phyloP scores from a whole-genome alignment of 2,888 invertebrate species.

The Eupithecia subfuscata region DNA sequence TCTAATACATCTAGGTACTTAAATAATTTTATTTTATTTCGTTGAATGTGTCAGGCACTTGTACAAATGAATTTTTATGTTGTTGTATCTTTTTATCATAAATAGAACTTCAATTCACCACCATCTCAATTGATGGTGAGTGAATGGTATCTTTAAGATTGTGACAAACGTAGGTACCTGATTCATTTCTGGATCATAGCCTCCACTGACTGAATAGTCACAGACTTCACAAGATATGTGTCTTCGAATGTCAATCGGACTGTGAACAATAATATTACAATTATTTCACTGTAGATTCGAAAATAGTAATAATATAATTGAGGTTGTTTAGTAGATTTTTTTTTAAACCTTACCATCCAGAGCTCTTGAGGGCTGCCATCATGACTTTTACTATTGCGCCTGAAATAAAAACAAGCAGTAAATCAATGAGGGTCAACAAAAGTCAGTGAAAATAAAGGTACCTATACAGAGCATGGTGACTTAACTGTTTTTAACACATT shows the following conservation, averaged over 20 bases:
- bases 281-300: not conserved
- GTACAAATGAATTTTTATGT: too few relatives aligned
- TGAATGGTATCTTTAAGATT: too few relatives aligned
- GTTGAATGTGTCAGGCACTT: too few relatives aligned
- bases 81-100: too few relatives aligned
- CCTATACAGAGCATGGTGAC: conserved; percentile 40
- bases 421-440: not conserved
- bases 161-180: conserved; percentile 71
- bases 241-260: conserved; percentile 91
- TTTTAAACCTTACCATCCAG: conserved; percentile 88
- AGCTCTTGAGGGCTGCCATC: conserved; percentile 91
- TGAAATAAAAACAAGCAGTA: conserved; percentile 57
- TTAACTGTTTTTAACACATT: conserved; percentile 88
- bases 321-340: too few relatives aligned
- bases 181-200: conserved; percentile 93
- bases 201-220: conserved; percentile 92
- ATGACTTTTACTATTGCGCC: conserved; percentile 92
- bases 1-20: too few relatives aligned
- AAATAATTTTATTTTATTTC: too few relatives aligned
- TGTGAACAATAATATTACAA: conserved; percentile 54
- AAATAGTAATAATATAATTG: too few relatives aligned
- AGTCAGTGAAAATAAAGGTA: not conserved
- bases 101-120: too few relatives aligned
- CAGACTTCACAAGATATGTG: conserved; percentile 97
- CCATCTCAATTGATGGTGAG: too few relatives aligned